phyloP scores from a whole-genome alignment of 2,113 vertebrate species.

The Perccottus glenii region DNA sequence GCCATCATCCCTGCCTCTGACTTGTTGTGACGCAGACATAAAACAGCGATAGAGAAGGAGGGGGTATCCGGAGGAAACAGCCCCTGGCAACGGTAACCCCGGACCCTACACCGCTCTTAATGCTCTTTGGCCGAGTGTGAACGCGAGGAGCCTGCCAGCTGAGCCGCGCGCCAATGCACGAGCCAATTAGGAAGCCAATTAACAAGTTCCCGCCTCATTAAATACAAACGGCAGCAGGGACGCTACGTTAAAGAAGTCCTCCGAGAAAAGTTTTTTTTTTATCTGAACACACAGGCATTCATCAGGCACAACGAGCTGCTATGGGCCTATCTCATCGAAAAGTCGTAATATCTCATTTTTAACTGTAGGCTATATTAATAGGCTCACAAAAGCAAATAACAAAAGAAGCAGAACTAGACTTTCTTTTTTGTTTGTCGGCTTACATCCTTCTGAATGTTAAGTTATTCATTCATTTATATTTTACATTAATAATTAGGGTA shows the following conservation, averaged over 20 bases:
- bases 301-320: too few relatives aligned
- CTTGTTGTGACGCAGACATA: conserved; percentile 88
- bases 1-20: conserved; percentile 82
- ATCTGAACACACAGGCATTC: conserved; percentile 6
- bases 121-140: too few relatives aligned
- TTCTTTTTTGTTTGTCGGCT: too few relatives aligned
- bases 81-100: not conserved
- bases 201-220: conserved; percentile 73
- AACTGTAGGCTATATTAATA: too few relatives aligned
- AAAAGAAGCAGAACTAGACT: too few relatives aligned
- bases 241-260: conserved; percentile 32
- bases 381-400: too few relatives aligned
- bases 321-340: too few relatives aligned
- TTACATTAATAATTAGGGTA: too few relatives aligned
- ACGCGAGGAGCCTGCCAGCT: too few relatives aligned
- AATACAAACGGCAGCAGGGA: conserved; percentile 46
- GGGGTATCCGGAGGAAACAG: conserved; percentile 40
- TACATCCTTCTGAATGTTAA: too few relatives aligned
- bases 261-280: conserved; percentile 56
- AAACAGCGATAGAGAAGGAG: conserved; percentile 76
- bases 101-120: not conserved
- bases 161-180: conserved; percentile 13
- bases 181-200: conserved; percentile 74
- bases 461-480: too few relatives aligned
- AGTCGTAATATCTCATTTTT: too few relatives aligned